Conservation (phyloP, 2,113 vertebrate species). For the pig (Sus scrofa) region T2T-Sscrofa CM000814.6:36513001-36513500, state of each 20-base stretch:
- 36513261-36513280: neutral
- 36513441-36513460: neutral
- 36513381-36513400: neutral
- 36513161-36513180: neutral
- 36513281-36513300: neutral
- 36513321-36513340: neutral
- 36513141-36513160: rapidly evolving
- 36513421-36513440: rapidly evolving
- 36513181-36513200: neutral
- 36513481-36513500: neutral
- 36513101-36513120: neutral
- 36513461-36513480: neutral
- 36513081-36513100: neutral
- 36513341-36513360: no score
- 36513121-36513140: neutral
- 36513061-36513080: neutral
- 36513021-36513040: neutral
- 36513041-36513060: neutral
- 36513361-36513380: rapidly evolving
- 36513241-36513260: neutral
- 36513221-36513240: neutral
- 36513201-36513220: neutral
- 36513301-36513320: neutral
- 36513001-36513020: neutral
- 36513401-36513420: neutral